A percentile compares a stretch with the other conserved stretches of the same genome.
Conservation (phyloP, 1,140 invertebrate species). For the Drosophila truncata region DNA sequence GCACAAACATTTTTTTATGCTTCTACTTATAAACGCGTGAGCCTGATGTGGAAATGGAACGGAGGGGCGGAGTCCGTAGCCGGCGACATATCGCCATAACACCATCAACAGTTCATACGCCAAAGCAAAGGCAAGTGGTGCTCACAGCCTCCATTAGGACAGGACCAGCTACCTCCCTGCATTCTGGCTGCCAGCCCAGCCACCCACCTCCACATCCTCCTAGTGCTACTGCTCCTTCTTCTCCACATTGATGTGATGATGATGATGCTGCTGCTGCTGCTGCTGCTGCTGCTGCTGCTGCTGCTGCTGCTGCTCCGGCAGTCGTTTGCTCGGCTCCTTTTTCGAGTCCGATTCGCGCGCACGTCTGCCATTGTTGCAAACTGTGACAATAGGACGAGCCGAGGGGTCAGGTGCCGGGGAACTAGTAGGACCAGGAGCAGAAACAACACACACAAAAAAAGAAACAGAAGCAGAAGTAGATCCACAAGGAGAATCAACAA, state of each 20-base stretch:
- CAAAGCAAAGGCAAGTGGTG: conserved; percentile 49
- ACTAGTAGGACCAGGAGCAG: conserved; percentile 6
- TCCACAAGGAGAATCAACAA: conserved; percentile 31
- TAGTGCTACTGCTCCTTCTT: conserved; percentile 12
- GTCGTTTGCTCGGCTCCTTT: conserved; percentile 56
- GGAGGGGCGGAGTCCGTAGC: conserved; percentile 47
- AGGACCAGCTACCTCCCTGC: background rate
- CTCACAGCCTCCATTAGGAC: conserved; percentile 27
- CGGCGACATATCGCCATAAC: conserved; percentile 80
- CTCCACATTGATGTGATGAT: conserved; percentile 14
- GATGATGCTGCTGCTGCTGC: conserved; percentile 37
- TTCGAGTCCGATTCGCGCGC: conserved; percentile 76
- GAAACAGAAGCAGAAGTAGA: conserved; percentile 23
- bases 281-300: conserved; percentile 41
- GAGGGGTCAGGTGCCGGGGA: conserved; percentile 28
- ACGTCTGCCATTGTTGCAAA: conserved; percentile 77
- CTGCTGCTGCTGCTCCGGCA: conserved; percentile 44
- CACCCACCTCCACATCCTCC: conserved; percentile 13
- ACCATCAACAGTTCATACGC: conserved; percentile 81
- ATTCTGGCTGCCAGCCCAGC: conserved; percentile 26
- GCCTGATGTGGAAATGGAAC: conserved; percentile 23
- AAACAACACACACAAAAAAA: conserved; percentile 14
- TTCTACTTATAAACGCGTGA: conserved; percentile 68
- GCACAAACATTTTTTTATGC: conserved; percentile 74
- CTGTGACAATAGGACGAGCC: conserved; percentile 71